Evolutionary conservation across 2,888 invertebrate genomes (phyloP), one percentile per base, ranked within the genome.

Genomic region (Lycophotia porphyrea): DNA sequence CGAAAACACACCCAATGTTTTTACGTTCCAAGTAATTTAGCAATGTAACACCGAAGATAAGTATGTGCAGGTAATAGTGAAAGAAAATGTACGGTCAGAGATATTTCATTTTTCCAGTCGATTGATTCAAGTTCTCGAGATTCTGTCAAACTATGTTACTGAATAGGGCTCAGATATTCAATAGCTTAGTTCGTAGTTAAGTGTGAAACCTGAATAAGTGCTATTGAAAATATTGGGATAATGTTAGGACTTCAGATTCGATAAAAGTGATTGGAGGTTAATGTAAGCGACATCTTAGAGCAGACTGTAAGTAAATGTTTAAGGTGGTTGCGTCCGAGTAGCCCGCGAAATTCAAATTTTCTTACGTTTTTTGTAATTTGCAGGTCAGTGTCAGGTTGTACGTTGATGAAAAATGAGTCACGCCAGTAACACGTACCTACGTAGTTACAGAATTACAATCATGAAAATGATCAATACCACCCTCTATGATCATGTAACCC

Each of bases 21-120:
- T 77, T 73, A 81, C 74, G 42, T 88, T 84, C 76, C 76, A 73
- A 65, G 65, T 84, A 82, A 85, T 87, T 85, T 80, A 77, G 80
- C 82, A 84, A 80, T 82, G 72, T 72, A 52, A 13, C 52, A 80
- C 24, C 55, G 18, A 60, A 64, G 34, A 61, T 55, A 52, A 68
- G 27, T 27, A 42, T 11, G 31, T 31, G 27, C 67, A 58, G 15
- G 36, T 71, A 66, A 63, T 71, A 81, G 74, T 67, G 74, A 71
- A 71, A 44, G 65, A 76, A 79, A 81, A 75, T 74, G 58, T 74
- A 66, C 39, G 69, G 42, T 67, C 58, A 60, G 69, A 81, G 52
- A 65, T 76, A 87, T 84, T 76, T 78, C 39, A 81, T 79, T 88
- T 80, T 84, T 86, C 78, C 78, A 81, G 21, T 67, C 77, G 74